A percentile compares a stretch with the other conserved stretches of the same genome.
Conservation (phyloP, 2,888 invertebrate genomes). For the Cyrtodaria siliqua region DNA sequence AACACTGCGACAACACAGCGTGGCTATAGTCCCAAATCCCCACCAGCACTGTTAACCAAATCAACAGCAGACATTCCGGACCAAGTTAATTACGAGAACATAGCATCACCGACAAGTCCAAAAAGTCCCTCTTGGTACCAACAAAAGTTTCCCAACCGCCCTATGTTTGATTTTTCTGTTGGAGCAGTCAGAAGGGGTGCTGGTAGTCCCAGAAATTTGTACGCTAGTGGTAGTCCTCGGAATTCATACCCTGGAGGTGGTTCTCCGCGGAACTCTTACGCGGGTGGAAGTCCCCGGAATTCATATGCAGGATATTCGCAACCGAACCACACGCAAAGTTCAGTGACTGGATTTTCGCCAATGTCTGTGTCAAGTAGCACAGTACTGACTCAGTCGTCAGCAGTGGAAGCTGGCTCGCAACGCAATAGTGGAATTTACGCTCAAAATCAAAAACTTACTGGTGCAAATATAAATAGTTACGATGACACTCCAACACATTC, state of each 20-base stretch:
- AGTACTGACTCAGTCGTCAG: neutral
- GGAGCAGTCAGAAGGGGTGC: conserved; percentile 22
- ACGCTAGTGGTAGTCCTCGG: conserved; percentile 40
- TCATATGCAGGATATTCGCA: conserved; percentile 49
- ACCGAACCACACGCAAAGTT: conserved; percentile 30
- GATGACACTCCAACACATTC: conserved; percentile 61
- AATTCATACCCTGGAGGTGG: conserved; percentile 56
- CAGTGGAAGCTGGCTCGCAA: conserved; percentile 20
- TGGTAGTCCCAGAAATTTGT: conserved; percentile 56
- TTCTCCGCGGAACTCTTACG: conserved; percentile 56
- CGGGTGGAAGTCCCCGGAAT: conserved; percentile 60
- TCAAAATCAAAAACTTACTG: conserved; percentile 44
- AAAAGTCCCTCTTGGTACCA: conserved; percentile 63
- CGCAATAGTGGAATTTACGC: conserved; percentile 27
- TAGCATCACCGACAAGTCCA: conserved; percentile 62
- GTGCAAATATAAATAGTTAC: conserved; percentile 48
- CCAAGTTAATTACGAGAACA: conserved; percentile 50
- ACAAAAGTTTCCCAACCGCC: conserved; percentile 57
- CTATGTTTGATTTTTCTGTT: conserved; percentile 50
- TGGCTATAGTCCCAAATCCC: conserved; percentile 46
- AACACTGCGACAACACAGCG: conserved; percentile 25
- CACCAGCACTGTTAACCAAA: conserved; percentile 52
- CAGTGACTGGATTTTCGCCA: conserved; percentile 46
- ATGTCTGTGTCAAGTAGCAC: conserved; percentile 41
- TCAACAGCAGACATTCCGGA: conserved; percentile 65